Base-by-base conservation (phyloP, 2,888 invertebrate species). In the Xestia c-nigrum region DNA sequence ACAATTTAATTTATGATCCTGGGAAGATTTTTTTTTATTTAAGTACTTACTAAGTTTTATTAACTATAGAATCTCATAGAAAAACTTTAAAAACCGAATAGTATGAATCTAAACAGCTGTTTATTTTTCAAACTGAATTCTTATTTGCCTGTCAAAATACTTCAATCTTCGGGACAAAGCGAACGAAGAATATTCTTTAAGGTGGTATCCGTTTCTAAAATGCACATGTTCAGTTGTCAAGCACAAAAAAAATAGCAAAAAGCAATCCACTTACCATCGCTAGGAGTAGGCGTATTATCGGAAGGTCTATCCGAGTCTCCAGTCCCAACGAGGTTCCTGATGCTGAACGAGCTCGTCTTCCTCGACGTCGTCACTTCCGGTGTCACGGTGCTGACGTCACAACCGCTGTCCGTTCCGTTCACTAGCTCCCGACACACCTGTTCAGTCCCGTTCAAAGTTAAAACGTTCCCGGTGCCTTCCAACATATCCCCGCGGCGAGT, bases 301-400 rank as follows among this genome's bases (percentile, higher is more conserved):
- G 95, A 87, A 65, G 93, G 84, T 57, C 91, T 90, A 68, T 94
- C 94, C 43, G 91, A 91, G 78, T 95, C 95, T 72, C 93, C 95
- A 0, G 92, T 93, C n/a, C 96, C 96, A 24, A 96, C 94, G 61
- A 96, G 89, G 83, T 95, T 95, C 90, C 96, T 91, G 85, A 96
- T 96, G 86, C 94, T 96, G 87, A 96, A 96, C 79, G 95, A 94
- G 85, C 81, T 95, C 64, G 93, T 94, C 89, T 96, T 96, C 90
- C 94, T 91, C 55, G 92, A 85, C 52, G 90, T 77, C 38, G 92
- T 90, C 86, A 94, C 93, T 87, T 94, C 94, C 83, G 93, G 91
- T 57, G 93, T 93, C 86, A 90, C 91, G 70, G 90, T 90, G 74
- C 90, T 93, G 88, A 95, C 93, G 90, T 95, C 95, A 93, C 93